Conservation (phyloP, 1,140 invertebrate genomes). For the Venturia canescens region DNA sequence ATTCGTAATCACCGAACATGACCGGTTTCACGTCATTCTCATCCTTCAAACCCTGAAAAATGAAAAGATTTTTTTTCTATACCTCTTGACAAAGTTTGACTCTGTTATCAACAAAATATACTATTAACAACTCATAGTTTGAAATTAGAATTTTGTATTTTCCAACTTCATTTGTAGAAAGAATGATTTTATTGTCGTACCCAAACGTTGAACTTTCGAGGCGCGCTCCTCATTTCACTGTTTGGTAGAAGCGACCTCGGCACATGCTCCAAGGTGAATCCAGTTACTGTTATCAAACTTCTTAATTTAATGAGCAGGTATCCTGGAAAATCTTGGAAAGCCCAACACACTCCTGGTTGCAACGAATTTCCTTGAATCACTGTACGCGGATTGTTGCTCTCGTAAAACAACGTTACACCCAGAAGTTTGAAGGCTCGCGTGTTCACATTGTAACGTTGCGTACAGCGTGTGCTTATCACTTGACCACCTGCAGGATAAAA, state of each 20-base stretch:
- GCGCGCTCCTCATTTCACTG: slow-evolving; percentile 94
- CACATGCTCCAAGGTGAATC: slow-evolving; percentile 95
- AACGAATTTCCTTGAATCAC: slow-evolving; percentile 92
- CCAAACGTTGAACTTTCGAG: slow-evolving; percentile 93
- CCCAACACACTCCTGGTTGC: slow-evolving; percentile 97
- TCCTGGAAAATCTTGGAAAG: slow-evolving; percentile 94
- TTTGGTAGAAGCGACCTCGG: slow-evolving; percentile 85
- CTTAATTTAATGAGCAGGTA: slow-evolving; percentile 88
- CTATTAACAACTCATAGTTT: no score
- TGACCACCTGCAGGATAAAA: slow-evolving; percentile 84
- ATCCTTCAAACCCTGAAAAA: slow-evolving; percentile 85
- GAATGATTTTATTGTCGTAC: slow-evolving; percentile 75
- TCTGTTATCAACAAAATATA: no score
- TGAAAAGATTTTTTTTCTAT: slow-evolving; percentile 20
- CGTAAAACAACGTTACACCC: slow-evolving; percentile 91
- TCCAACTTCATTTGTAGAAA: not conserved
- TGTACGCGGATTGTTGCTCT: slow-evolving; percentile 90
- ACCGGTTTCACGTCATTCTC: slow-evolving; percentile 89
- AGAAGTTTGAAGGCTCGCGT: slow-evolving; percentile 90
- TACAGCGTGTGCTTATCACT: slow-evolving; percentile 94
- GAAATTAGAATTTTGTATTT: no score
- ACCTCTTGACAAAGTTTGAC: not conserved
- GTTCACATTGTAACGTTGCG: slow-evolving; percentile 91
- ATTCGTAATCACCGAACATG: slow-evolving; percentile 91
- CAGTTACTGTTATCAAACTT: slow-evolving; percentile 86